These are phyloP conservation scores for Lithophane socia DNA, from an alignment of 2,888 invertebrate genomes.

Conservation along the genomic window DNA sequence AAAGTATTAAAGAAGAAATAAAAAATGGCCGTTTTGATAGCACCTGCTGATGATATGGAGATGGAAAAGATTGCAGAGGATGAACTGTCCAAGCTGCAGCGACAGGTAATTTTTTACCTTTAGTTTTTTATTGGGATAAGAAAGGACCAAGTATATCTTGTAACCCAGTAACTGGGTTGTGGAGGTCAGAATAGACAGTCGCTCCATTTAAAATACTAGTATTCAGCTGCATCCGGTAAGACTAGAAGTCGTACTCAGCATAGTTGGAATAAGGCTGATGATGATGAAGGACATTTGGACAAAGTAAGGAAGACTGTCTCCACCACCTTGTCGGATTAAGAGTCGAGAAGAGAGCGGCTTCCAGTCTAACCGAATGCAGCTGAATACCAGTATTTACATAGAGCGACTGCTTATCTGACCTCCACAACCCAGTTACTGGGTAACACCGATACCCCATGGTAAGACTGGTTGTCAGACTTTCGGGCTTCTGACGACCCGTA, in stretches of 20 bases:
- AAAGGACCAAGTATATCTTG: too few species aligned
- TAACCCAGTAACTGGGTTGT: too few species aligned
- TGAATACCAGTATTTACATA: too few species aligned
- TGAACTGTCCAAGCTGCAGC: slow-evolving; percentile 94
- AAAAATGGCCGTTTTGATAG: slow-evolving; percentile 76
- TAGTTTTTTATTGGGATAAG: background rate
- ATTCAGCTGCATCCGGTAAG: background rate
- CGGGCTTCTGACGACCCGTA: too few species aligned
- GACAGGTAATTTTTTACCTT: slow-evolving; percentile 90
- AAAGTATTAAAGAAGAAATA: background rate
- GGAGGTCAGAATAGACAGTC: too few species aligned
- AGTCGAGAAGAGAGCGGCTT: background rate
- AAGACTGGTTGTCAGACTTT: too few species aligned
- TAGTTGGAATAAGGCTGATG: background rate
- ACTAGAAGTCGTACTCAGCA: background rate
- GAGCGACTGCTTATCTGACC: too few species aligned
- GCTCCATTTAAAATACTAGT: too few species aligned
- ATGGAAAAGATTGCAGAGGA: slow-evolving; percentile 95
- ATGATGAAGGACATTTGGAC: background rate
- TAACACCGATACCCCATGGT: too few species aligned
- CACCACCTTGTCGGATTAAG: background rate
- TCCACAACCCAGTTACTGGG: too few species aligned
- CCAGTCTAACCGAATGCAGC: too few species aligned
- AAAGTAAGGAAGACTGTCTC: background rate
- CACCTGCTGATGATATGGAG: slow-evolving; percentile 91